These are phyloP conservation scores for Coregonus ussuriensis DNA, from an alignment of 2,797 vertebrate species.

Conservation along the genomic window DNA sequence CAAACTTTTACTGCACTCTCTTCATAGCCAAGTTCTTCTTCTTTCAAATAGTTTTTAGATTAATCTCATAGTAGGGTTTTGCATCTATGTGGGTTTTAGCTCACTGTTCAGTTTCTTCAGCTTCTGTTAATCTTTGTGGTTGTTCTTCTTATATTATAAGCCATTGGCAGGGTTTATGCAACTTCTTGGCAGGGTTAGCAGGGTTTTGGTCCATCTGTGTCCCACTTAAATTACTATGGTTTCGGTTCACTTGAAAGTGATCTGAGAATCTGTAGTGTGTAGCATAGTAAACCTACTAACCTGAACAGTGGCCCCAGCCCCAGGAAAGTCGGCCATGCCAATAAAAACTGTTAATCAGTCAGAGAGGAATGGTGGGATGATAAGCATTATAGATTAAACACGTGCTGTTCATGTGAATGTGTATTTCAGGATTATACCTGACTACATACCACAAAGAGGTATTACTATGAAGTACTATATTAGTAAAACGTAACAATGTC, in stretches of 20 bases:
- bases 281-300: background rate
- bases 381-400: constrained; percentile 8
- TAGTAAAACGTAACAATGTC: no score
- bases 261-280: constrained; percentile 8
- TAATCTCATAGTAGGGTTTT: background rate
- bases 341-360: constrained; percentile 39
- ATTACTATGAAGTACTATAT: no score
- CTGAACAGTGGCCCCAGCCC: background rate
- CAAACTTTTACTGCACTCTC: constrained; percentile 6
- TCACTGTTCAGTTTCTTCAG: constrained; percentile 12
- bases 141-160: background rate
- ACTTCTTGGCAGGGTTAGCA: no score
- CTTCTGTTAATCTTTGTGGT: constrained; percentile 10
- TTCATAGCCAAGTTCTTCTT: constrained; percentile 12
- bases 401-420: constrained; percentile 10
- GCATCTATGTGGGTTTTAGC: background rate
- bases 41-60: background rate
- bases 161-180: background rate
- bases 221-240: background rate
- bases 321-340: background rate
- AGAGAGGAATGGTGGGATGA: constrained; percentile 11
- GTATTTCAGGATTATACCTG: background rate
- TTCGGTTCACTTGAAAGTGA: background rate
- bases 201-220: constrained; percentile 17
- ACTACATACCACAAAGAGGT: no score